These are phyloP conservation scores for Calliopsis andreniformis DNA, from an alignment of 1,140 invertebrate species.

Conservation along the genomic window DNA sequence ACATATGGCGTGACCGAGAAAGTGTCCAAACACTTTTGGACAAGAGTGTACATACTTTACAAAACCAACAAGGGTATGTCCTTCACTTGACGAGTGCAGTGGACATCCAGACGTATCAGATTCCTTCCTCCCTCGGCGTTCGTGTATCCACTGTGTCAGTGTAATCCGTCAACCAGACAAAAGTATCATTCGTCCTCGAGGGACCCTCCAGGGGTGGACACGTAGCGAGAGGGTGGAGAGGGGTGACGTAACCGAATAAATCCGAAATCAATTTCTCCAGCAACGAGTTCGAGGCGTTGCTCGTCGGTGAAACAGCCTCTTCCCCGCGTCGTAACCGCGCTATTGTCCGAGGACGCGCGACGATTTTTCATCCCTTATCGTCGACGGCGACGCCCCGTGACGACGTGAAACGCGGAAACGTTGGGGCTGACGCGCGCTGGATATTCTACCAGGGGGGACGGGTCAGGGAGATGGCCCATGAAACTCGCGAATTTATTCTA, in stretches of 20 bases:
- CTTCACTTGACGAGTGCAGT: too few species aligned
- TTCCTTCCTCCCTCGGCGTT: conserved; percentile 22
- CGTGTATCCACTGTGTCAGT: conserved; percentile 41
- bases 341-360: background rate
- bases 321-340: conserved; percentile 5
- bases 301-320: conserved; percentile 21
- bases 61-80: too few species aligned
- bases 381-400: background rate
- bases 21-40: too few species aligned
- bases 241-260: conserved; percentile 51
- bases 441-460: background rate
- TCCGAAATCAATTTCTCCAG: conserved; percentile 59
- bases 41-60: too few species aligned
- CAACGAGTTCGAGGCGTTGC: background rate
- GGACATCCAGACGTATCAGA: conserved; percentile 30
- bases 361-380: conserved; percentile 55
- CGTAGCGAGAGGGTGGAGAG: too few species aligned
- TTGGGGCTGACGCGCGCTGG: background rate
- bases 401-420: background rate
- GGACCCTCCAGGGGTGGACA: too few species aligned
- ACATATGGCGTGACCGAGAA: too few species aligned
- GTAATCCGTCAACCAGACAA: conserved; percentile 24
- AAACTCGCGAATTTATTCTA: too few species aligned
- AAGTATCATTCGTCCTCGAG: conserved; percentile 42
- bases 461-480: too few species aligned